Evolutionary conservation across 2,888 invertebrate species (phyloP).

Genomic region (Tipula unca): DNA sequence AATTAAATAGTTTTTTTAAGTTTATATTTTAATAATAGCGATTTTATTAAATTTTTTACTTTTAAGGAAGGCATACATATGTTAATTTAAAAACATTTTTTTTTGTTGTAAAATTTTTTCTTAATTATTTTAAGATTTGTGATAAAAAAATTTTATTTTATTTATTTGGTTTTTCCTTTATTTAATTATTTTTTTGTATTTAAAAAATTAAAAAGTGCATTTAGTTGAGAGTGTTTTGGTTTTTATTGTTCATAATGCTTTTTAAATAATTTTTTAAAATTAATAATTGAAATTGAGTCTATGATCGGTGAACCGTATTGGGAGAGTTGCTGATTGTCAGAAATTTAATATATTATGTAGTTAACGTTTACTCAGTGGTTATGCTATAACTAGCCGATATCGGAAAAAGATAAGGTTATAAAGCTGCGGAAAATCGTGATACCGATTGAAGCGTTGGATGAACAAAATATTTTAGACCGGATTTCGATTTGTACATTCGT

Average conservation of each 20-base stretch:
- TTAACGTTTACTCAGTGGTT: too few relatives aligned
- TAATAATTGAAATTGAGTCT: not conserved
- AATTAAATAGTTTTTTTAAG: not conserved
- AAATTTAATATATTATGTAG: too few relatives aligned
- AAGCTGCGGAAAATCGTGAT: too few relatives aligned
- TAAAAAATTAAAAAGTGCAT: not conserved
- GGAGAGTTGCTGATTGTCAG: too few relatives aligned
- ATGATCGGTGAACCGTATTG: too few relatives aligned
- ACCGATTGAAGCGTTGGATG: too few relatives aligned
- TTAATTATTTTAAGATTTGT: not conserved
- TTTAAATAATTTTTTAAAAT: not conserved
- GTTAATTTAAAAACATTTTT: not conserved
- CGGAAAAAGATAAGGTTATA: too few relatives aligned
- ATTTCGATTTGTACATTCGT: too few relatives aligned
- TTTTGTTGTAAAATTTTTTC: not conserved
- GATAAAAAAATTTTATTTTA: not conserved
- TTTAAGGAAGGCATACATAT: slow-evolving; percentile 1
- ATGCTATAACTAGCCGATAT: too few relatives aligned
- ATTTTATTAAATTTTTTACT: not conserved
- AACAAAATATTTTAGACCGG: too few relatives aligned
- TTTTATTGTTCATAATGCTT: not conserved
- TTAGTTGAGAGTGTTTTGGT: not conserved
- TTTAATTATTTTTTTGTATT: not conserved
- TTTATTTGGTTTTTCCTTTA: not conserved
- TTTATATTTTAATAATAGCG: not conserved